Conservation (phyloP, 30 jellyfish, hydroid and myxozoan genomes). For the Euphysa ruthae region DNA sequence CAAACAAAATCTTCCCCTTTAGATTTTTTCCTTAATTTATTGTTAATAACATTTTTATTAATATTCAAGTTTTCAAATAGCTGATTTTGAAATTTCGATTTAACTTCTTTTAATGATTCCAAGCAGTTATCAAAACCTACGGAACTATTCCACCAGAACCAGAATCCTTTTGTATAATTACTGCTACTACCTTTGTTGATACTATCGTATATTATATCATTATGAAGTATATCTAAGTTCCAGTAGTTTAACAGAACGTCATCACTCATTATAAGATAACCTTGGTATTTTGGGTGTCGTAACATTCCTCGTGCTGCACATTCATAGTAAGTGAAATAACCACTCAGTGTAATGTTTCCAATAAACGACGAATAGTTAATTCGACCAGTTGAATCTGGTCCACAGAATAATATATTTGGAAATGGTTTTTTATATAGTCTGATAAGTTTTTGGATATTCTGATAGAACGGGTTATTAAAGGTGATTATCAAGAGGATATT, state of each 20-base stretch:
- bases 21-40: conserved; percentile 18
- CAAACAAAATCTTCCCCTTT: conserved; percentile 49
- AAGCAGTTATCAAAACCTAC: conserved; percentile 80
- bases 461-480: conserved; percentile 58
- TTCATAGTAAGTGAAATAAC: conserved; percentile 31
- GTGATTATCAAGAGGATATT: conserved; percentile 52
- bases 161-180: conserved; percentile 36
- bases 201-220: conserved; percentile 73
- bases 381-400: conserved; percentile 22
- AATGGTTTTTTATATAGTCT: conserved; percentile 54
- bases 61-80: not conserved
- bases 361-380: not conserved
- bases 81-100: not conserved
- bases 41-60: not conserved
- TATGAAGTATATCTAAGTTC: conserved; percentile 44
- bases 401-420: conserved; percentile 71
- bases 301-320: conserved; percentile 5
- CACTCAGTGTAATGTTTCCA: conserved; percentile 44
- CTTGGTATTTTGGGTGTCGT: conserved; percentile 20
- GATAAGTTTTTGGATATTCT: conserved; percentile 37
- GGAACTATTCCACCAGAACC: conserved; percentile 95
- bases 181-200: conserved; percentile 44
- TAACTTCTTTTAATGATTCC: conserved; percentile 9
- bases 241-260: conserved; percentile 76
- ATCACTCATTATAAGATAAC: conserved; percentile 66